Percentiles rank a stretch among this genome's conserved stretches.
Evolutionary conservation across 2,888 invertebrate species (phyloP).

Genomic region (Andrena minutula): DNA sequence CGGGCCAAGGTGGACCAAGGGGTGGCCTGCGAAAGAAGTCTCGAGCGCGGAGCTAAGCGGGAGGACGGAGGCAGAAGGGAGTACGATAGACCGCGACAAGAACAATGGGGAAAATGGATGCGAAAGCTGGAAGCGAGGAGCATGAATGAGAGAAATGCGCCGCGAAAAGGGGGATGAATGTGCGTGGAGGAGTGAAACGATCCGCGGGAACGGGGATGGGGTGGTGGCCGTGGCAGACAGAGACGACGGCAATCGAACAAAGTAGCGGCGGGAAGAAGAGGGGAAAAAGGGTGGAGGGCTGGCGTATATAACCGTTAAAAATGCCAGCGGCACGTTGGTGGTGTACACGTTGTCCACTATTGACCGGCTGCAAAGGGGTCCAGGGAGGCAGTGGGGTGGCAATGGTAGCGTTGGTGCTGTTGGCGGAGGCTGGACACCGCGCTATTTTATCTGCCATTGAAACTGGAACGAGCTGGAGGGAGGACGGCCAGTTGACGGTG

Average conservation of each 20-base stretch:
- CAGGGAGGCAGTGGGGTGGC: slow-evolving; percentile 42
- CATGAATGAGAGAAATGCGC: slow-evolving; percentile 15
- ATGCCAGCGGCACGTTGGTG: slow-evolving; percentile 66
- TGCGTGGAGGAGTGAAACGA: background rate
- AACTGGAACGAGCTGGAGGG: slow-evolving; percentile 66
- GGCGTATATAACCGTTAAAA: slow-evolving; percentile 70
- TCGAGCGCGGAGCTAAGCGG: slow-evolving; percentile 7
- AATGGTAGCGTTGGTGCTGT: slow-evolving; percentile 44
- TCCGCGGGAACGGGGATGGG: background rate
- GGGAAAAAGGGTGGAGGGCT: background rate
- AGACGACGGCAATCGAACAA: slow-evolving; percentile 8
- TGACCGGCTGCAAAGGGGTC: slow-evolving; percentile 66
- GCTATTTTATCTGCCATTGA: slow-evolving; percentile 75
- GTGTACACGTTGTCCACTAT: slow-evolving; percentile 69
- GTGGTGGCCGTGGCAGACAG: background rate
- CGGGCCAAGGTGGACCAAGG: slow-evolving; percentile 27
- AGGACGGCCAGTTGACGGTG: slow-evolving; percentile 57
- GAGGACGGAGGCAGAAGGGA: background rate
- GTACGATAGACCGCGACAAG: slow-evolving; percentile 34
- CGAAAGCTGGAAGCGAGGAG: slow-evolving; percentile 24
- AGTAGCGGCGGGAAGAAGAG: background rate
- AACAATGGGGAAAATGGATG: slow-evolving; percentile 43
- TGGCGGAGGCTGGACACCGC: slow-evolving; percentile 65
- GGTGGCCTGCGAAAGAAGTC: slow-evolving; percentile 28
- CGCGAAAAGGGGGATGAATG: slow-evolving; percentile 1